phyloP scores from a whole-genome alignment of 2,888 invertebrate species.

The Hecatera dysodea region DNA sequence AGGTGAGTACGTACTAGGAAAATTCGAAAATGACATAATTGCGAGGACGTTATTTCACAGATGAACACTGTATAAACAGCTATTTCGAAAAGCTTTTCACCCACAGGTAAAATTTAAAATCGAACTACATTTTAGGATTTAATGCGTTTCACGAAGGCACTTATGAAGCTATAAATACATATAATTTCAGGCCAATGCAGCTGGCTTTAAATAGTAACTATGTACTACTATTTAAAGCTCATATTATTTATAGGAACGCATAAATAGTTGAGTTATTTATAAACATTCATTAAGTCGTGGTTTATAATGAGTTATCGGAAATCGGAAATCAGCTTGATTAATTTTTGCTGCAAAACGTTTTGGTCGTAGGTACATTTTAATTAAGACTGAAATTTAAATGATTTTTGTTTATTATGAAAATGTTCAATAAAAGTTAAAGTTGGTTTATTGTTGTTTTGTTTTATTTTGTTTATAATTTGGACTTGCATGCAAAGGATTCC shows the following conservation, averaged over 20 bases:
- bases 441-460: no score
- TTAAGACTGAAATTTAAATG: no score
- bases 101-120: constrained; percentile 14
- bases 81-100: not conserved
- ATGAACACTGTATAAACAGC: no score
- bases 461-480: no score
- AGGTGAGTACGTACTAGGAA: no score
- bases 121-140: not conserved
- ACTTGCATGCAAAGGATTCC: no score
- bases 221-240: not conserved
- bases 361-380: not conserved
- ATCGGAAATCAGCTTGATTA: not conserved
- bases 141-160: not conserved
- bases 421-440: no score
- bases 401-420: no score
- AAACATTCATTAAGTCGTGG: not conserved
- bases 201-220: not conserved
- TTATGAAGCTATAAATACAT: no score
- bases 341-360: not conserved
- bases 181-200: no score
- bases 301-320: constrained; percentile 8
- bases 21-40: no score
- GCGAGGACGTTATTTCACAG: no score
- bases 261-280: not conserved
- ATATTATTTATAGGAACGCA: constrained; percentile 7